Base-by-base conservation (phyloP, 2,113 vertebrate genomes). In the Tapirus terrestris region DNA sequence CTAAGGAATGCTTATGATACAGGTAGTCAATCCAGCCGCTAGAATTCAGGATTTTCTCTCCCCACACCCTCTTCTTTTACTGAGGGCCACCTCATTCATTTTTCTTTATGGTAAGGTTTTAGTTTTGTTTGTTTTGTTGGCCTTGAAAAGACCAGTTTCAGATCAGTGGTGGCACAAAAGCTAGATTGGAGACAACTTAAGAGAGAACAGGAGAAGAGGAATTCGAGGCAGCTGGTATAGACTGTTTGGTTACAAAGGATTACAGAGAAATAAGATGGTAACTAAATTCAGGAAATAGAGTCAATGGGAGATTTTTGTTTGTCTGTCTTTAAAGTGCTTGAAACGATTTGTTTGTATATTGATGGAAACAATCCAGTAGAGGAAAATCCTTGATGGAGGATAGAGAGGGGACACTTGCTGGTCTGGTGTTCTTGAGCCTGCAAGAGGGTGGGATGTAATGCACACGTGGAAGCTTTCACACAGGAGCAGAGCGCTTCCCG, bases 61-160 rank as follows among this genome's bases (percentile, higher is more conserved):
- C 6, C 43, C 3, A 8, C 23, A 6, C 63, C 29, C 23, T 70
- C 43, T 65, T 58, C 27, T 29, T 13, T 84, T 43, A 10, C n/a
- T 70, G 21, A 5, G 17, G 20, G 36, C 23, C 10, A 48, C 18
- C 56, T 95, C 16, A 16, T 75, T 90, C 27, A 77, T 81, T 83
- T 93, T 91, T 67, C 65, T 48, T 95, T 80, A 29, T 20, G 18
- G 23, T 79, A 77, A 56, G 18, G 14, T 79, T 94, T 75, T 96
- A 58, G 27, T 65, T 93, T 63, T 53, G 53, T 89, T 65, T 53
- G 29, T 86, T 90, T 91, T 96, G 45, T 76, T 93, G 45, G 31
- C 18, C 43, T 73, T 87, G 36, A 60, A 91, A 88, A 91, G 1
- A 70, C 33, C 36, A 93, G 31, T 76, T 82, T 76, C 21, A 39